Evolutionary conservation across 2,888 invertebrate genomes (phyloP), one percentile per base, ranked within the genome.

Genomic region (Cephus sareptanus): DNA sequence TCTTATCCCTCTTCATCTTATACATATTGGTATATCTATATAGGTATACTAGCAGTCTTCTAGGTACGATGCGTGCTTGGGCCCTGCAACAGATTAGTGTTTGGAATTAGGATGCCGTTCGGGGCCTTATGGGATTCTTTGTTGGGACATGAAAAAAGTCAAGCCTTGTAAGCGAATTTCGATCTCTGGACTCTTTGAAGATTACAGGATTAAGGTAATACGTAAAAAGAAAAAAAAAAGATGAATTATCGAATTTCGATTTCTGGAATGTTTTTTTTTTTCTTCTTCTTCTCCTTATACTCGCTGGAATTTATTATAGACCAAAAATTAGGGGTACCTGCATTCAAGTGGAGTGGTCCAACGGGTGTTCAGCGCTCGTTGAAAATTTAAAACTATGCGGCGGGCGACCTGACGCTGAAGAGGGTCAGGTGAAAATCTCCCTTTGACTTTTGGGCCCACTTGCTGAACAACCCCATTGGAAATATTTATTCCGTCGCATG

Each of bases 371-470:
- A 0, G 71, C 13, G 71, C 11, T 71, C 31, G 31, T 71, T 71
- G 33, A 31, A 71, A 71, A 71, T 71, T 31, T 71, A 23, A 33
- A 71, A 71, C 71, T 71, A 71, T 71, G 71, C 71, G 34, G 31
- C 2, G 23, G 34, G 23, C 31, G 71, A 71, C 31, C 71, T 71
- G 71, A 71, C 71, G 70, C 74, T 83, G 81, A 82, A 82, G 81
- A 83, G 83, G 84, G 81, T 87, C 85, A 83, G 84, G 85, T 86
- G 82, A 84, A 87, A 87, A 56, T 81, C 82, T 85, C 79, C 76
- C 76, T 34, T 76, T 69, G 31, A 71, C 70, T 73, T 30, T 75
- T 76, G 79, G 75, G 79, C 70, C 76, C 77, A 80, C 79, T 83
- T 79, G 56, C 37, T n/a, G 74, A 76, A 74, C 76, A 79, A 12